Evolutionary conservation across 2,888 invertebrate species (phyloP).

Genomic region (Scaptomyza reducta): DNA sequence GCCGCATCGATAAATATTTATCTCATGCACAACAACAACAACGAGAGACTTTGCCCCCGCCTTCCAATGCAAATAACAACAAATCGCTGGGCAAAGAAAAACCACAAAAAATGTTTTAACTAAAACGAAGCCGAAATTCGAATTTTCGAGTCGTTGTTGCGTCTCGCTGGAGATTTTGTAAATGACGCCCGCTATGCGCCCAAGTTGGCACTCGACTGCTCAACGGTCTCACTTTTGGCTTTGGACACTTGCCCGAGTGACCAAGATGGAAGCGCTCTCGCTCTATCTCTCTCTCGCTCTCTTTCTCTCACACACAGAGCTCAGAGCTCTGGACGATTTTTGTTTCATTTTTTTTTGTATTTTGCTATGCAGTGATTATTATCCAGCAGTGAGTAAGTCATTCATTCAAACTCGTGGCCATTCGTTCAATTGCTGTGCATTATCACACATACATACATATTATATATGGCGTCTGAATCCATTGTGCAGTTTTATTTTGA

Average conservation of each 20-base stretch:
- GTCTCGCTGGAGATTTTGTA: slow-evolving; percentile 27
- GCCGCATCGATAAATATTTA: slow-evolving; percentile 39
- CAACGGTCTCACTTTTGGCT: slow-evolving; percentile 24
- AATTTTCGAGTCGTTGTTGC: slow-evolving; percentile 33
- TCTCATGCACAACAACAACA: slow-evolving; percentile 20
- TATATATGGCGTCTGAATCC: slow-evolving; percentile 5
- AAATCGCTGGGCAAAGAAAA: slow-evolving; percentile 27
- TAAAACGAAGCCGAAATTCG: slow-evolving; percentile 25
- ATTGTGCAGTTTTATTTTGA: not conserved
- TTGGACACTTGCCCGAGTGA: slow-evolving; percentile 21
- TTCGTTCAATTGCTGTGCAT: slow-evolving; percentile 40
- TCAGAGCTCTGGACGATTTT: not conserved
- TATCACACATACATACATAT: slow-evolving; percentile 13
- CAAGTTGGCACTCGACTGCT: slow-evolving; percentile 69
- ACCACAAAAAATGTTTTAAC: slow-evolving; percentile 21
- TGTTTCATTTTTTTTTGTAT: too few species aligned
- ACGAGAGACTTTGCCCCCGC: slow-evolving; percentile 30
- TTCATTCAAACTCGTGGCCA: slow-evolving; percentile 42
- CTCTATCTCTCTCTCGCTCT: too few species aligned
- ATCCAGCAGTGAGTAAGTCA: slow-evolving; percentile 53
- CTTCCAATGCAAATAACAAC: slow-evolving; percentile 10
- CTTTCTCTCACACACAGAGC: slow-evolving; percentile 10
- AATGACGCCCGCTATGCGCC: slow-evolving; percentile 69
- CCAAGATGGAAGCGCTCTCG: slow-evolving; percentile 35
- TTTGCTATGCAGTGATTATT: slow-evolving; percentile 39